A percentile compares a stretch with the other conserved stretches of the same genome.
phyloP scores from a whole-genome alignment of 2,797 vertebrate genomes.

The Manis pentadactyla region DNA sequence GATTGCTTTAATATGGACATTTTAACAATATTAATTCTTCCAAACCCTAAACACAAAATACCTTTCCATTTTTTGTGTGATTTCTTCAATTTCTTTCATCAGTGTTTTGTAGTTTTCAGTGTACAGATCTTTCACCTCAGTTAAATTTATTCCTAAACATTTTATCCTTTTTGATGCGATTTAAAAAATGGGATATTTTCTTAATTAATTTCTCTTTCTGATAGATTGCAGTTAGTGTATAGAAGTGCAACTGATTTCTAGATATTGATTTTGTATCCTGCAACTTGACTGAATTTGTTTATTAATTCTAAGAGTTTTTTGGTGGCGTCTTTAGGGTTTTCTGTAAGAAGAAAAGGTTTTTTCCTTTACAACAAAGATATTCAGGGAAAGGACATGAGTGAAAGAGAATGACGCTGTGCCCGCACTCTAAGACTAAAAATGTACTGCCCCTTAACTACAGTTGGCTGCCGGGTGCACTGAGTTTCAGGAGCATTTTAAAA shows the following conservation, averaged over 20 bases:
- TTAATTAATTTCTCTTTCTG: neutral
- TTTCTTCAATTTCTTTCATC: neutral
- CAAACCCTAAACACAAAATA: neutral
- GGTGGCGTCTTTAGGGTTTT: neutral
- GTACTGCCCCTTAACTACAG: slow-evolving; percentile 50
- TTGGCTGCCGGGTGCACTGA: neutral
- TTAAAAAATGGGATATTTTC: neutral
- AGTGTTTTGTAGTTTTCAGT: neutral
- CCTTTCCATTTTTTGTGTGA: neutral
- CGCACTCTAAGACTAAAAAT: slow-evolving; percentile 45
- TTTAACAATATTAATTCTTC: neutral
- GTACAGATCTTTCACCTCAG: neutral
- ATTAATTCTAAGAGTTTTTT: neutral
- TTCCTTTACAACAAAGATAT: neutral
- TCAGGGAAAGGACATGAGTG: slow-evolving; percentile 41
- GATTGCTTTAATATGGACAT: neutral
- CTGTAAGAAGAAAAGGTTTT: too few species aligned
- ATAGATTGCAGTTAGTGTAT: neutral
- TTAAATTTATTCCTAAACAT: neutral
- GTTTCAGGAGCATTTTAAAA: slow-evolving; percentile 71
- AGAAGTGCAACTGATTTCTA: neutral
- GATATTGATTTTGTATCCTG: neutral
- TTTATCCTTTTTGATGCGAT: neutral
- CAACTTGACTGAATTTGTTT: neutral
- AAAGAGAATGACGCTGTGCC: neutral